phyloP scores from a whole-genome alignment of 2,113 vertebrate genomes.

The Cygnus buccinator region DNA sequence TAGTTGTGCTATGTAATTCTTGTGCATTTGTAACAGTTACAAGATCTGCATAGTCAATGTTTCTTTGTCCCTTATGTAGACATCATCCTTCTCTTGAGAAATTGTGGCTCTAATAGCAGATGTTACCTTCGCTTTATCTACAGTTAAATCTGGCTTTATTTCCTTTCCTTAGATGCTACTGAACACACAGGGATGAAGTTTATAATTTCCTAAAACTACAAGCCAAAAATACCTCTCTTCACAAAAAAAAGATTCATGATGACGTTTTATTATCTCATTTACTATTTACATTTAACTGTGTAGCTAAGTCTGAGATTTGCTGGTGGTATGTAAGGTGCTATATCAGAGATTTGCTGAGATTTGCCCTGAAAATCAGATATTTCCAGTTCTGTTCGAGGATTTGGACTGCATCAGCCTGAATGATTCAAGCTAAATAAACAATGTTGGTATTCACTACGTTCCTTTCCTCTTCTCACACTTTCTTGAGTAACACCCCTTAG shows the following conservation, averaged over 20 bases:
- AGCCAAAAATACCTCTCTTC: constrained; percentile 29
- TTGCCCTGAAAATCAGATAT: not conserved
- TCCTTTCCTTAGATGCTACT: constrained; percentile 33
- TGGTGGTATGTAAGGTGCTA: not conserved
- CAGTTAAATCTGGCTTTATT: constrained; percentile 20
- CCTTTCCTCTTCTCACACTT: not conserved
- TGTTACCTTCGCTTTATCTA: constrained; percentile 39
- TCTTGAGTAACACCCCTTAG: not conserved
- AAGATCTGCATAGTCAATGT: not conserved
- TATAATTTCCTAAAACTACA: not conserved
- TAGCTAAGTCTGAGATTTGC: constrained; percentile 3
- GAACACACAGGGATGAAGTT: not conserved
- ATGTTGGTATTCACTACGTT: accelerated
- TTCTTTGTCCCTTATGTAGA: constrained; percentile 23
- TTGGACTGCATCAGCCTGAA: not conserved
- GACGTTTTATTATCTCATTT: constrained; percentile 16
- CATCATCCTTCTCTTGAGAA: constrained; percentile 7
- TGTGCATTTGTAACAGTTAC: not conserved
- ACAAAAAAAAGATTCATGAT: constrained; percentile 1
- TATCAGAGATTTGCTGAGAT: constrained; percentile 7
- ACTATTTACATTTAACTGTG: constrained; percentile 18
- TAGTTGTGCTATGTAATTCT: not conserved
- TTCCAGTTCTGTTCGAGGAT: not conserved
- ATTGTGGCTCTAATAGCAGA: constrained; percentile 25
- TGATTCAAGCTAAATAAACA: not conserved